Percentiles rank a stretch among this genome's conserved stretches.
phyloP scores from a whole-genome alignment of 2,888 invertebrate species.

The Melolontha melolontha region DNA sequence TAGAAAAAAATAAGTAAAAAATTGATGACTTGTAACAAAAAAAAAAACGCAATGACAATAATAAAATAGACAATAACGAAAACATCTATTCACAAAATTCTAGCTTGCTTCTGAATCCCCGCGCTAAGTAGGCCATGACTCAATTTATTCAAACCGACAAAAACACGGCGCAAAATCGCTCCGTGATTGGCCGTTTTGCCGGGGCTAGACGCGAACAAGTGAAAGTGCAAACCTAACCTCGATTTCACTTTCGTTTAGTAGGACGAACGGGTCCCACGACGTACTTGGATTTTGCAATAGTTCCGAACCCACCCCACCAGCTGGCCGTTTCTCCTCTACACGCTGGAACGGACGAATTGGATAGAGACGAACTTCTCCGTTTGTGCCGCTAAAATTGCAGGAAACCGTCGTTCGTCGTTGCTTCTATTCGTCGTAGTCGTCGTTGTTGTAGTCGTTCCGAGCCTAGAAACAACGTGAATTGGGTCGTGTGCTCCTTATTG shows the following conservation, averaged over 20 bases:
- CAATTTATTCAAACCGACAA: slow-evolving; percentile 63
- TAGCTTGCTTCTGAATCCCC: slow-evolving; percentile 19
- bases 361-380: no score
- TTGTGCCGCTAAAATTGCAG: no score
- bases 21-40: background rate
- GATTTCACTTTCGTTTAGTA: slow-evolving; percentile 68
- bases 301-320: slow-evolving; percentile 41
- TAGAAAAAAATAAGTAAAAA: background rate
- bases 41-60: background rate
- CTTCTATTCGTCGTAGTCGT: background rate
- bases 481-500: slow-evolving; percentile 64
- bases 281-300: slow-evolving; percentile 57
- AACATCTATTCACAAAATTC: slow-evolving; percentile 21
- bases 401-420: slow-evolving; percentile 6
- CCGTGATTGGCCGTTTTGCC: slow-evolving; percentile 61
- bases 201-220: slow-evolving; percentile 65
- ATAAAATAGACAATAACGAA: no score
- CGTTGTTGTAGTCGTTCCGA: slow-evolving; percentile 46
- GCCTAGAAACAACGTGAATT: slow-evolving; percentile 65
- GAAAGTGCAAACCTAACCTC: slow-evolving; percentile 67
- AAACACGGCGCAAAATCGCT: slow-evolving; percentile 59
- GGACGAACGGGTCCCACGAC: slow-evolving; percentile 67
- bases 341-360: no score
- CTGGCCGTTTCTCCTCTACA: background rate
- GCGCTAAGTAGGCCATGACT: slow-evolving; percentile 62